A percentile compares a stretch with the other conserved stretches of the same genome.
These are phyloP conservation scores for Nyctalus aviator DNA, from an alignment of 2,797 vertebrate species.

Conservation along the genomic window DNA sequence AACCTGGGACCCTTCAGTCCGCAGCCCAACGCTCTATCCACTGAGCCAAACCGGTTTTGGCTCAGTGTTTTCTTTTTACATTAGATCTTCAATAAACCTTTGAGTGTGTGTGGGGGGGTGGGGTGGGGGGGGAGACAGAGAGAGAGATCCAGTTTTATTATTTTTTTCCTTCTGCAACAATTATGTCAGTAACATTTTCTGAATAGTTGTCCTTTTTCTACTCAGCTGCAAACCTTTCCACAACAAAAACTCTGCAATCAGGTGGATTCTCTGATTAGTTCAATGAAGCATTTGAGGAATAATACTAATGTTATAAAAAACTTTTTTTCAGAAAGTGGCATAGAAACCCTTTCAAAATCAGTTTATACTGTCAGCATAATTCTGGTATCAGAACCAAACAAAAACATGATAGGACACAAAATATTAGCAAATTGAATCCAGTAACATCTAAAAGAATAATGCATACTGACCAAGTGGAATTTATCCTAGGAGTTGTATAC, in stretches of 20 bases:
- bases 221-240: neutral
- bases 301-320: neutral
- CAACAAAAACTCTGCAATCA: neutral
- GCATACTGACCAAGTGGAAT: neutral
- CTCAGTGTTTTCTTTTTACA: neutral
- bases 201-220: neutral
- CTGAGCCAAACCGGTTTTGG: no score
- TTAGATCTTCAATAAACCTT: neutral
- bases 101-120: neutral
- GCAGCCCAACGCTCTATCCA: no score
- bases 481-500: neutral
- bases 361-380: neutral
- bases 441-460: neutral
- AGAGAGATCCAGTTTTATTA: neutral
- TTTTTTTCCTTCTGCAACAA: conserved; percentile 1
- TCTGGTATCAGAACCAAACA: neutral
- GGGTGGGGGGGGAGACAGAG: no score
- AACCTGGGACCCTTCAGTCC: no score
- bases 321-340: neutral
- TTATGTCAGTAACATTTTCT: neutral
- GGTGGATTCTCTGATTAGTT: neutral
- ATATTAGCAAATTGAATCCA: neutral
- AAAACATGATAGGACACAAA: neutral
- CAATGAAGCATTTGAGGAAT: neutral
- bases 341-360: neutral